Evolutionary conservation across 2,888 invertebrate genomes (phyloP), one percentile per base, ranked within the genome.

Genomic region (Germaria angustata): DNA sequence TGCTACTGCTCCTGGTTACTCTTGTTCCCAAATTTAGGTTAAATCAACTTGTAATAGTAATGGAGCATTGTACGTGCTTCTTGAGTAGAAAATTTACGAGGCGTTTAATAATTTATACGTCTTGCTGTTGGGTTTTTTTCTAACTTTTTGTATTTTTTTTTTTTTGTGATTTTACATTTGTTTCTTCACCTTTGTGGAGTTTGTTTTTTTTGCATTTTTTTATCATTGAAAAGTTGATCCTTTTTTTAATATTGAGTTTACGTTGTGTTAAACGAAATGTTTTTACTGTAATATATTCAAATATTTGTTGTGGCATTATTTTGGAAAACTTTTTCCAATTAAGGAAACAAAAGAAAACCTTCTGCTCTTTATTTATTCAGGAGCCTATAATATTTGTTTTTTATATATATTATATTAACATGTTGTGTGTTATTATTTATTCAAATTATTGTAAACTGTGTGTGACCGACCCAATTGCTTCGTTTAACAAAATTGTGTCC

Each of bases 91-190:
- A 78, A 81, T 84, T 84, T 73, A 79, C 82, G 65, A 75, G 79
- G 75, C 82, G 66, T 79, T 82, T 82, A 82, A 82, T 66, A 79
- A 79, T 82, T 79, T 80, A 84, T 75, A 71, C 39, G 46, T 61
- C 53, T 28, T 72, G 76, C 39, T 77, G 55, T 53, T 65, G 24
- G 13, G 24, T 49, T 41, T 72, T 51, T 61, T 22, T 15, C 36
- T 55, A 28, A 28, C 28, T 57, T 63, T 51, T 55, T 24, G 7
- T 5, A 32, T 49, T 61, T 61, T 15, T 22, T 15, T 65, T 17
- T 69, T 71, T 71, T 44, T 2, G 15, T 15, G 4, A 46, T 72
- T 49, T 46, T 36, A 2, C n/a, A 59, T 44, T 66, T 51, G 41
- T 24, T 55, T 28, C 6, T 72, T 66, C 36, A 72, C 53, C 65